phyloP scores from a whole-genome alignment of 2,113 vertebrate genomes.

The Opisthocomus hoazin region DNA sequence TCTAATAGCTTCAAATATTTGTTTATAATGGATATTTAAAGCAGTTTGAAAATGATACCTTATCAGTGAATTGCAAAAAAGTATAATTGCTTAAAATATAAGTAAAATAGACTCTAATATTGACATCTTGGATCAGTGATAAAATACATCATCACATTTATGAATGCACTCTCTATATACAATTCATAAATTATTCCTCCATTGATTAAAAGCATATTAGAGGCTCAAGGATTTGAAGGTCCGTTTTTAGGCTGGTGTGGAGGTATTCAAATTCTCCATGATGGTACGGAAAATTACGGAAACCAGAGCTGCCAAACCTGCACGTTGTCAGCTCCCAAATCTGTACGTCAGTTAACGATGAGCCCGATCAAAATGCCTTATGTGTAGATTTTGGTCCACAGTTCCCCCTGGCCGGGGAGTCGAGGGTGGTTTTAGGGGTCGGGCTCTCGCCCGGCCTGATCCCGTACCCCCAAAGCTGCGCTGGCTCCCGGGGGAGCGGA shows the following conservation, averaged over 20 bases:
- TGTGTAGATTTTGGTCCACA: conserved; percentile 26
- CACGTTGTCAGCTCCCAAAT: not conserved
- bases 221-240: conserved; percentile 67
- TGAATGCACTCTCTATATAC: conserved; percentile 72
- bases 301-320: conserved; percentile 1
- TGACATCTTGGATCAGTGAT: conserved; percentile 73
- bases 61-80: conserved; percentile 69
- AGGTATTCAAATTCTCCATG: conserved; percentile 74
- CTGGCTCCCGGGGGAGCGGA: not conserved
- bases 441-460: not conserved
- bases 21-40: conserved; percentile 74
- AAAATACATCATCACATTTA: conserved; percentile 73
- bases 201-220: conserved; percentile 71
- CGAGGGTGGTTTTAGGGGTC: not conserved
- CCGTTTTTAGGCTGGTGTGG: conserved; percentile 74
- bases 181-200: conserved; percentile 67
- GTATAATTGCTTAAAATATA: conserved; percentile 73
- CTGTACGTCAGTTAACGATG: conserved; percentile 40
- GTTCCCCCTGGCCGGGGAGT: not conserved
- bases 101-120: conserved; percentile 74
- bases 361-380: not conserved
- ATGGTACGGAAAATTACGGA: conserved; percentile 44
- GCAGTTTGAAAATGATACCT: conserved; percentile 69
- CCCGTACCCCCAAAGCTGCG: not conserved
- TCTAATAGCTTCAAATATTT: conserved; percentile 68